A percentile compares a stretch with the other conserved stretches of the same genome.
Evolutionary conservation across 2,888 invertebrate species (phyloP).

Genomic region (Sabellastarte sp.): DNA sequence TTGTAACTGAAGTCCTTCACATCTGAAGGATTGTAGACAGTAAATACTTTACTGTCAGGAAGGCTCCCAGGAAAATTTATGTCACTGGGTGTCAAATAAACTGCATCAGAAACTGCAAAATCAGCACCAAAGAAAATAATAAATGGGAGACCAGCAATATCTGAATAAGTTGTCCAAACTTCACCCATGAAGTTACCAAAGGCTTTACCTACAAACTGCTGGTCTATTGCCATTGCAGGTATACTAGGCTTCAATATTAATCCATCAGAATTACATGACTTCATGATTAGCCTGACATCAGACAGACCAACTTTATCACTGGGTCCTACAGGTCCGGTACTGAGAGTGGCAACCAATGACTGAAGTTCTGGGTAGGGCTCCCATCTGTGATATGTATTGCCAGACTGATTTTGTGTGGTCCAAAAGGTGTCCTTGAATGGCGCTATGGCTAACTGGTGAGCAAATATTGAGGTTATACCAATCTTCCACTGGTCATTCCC

Average conservation of each 20-base stretch:
- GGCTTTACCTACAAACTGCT: constrained; percentile 34
- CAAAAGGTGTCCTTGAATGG: constrained; percentile 51
- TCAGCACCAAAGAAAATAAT: constrained; percentile 46
- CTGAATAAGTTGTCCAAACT: constrained; percentile 45
- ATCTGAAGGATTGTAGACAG: too few species aligned
- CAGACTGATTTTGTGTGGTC: constrained; percentile 41
- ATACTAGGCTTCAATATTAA: constrained; percentile 30
- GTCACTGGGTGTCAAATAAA: too few species aligned
- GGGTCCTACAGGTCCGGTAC: constrained; percentile 49
- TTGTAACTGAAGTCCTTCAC: too few species aligned
- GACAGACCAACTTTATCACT: constrained; percentile 39
- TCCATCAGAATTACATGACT: constrained; percentile 34
- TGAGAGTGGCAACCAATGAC: constrained; percentile 37
- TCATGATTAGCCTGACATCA: constrained; percentile 37
- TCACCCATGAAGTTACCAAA: constrained; percentile 40
- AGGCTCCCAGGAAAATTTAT: too few species aligned
- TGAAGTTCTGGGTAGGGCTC: constrained; percentile 32
- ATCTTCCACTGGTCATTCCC: constrained; percentile 41
- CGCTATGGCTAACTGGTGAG: constrained; percentile 40
- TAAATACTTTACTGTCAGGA: too few species aligned
- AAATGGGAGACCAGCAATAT: constrained; percentile 34
- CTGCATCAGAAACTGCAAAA: too few species aligned
- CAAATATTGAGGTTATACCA: constrained; percentile 44
- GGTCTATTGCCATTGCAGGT: constrained; percentile 35
- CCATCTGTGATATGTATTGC: constrained; percentile 31